A percentile compares a stretch with the other conserved stretches of the same genome.
Conservation (phyloP, 2,888 invertebrate species). For the Euplexia lucipara region DNA sequence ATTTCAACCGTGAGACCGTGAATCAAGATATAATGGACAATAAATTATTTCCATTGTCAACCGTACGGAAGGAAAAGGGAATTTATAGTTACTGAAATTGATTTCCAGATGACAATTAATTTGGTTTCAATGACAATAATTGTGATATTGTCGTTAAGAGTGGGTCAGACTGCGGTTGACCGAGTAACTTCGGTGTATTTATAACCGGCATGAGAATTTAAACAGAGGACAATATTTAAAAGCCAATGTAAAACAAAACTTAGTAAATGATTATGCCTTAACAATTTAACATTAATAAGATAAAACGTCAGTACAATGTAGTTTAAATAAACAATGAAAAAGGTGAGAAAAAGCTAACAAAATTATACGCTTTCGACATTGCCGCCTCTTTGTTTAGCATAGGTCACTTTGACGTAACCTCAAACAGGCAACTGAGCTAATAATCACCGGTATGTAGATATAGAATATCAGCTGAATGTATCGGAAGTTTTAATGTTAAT, state of each 20-base stretch:
- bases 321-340: slow-evolving; percentile 30
- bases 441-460: slow-evolving; percentile 31
- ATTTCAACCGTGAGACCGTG: slow-evolving; percentile 43
- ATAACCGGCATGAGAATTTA: neutral
- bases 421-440: slow-evolving; percentile 45
- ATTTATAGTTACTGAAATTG: slow-evolving; percentile 41
- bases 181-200: slow-evolving; percentile 1
- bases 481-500: slow-evolving; percentile 43
- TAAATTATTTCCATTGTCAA: slow-evolving; percentile 56
- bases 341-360: slow-evolving; percentile 42
- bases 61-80: slow-evolving; percentile 48
- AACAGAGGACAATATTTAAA: neutral
- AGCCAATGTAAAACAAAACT: no score
- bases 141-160: slow-evolving; percentile 25
- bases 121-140: slow-evolving; percentile 39
- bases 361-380: slow-evolving; percentile 42
- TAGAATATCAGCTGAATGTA: slow-evolving; percentile 24
- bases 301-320: slow-evolving; percentile 5
- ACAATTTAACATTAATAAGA: slow-evolving; percentile 3
- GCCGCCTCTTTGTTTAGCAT: slow-evolving; percentile 26
- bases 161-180: slow-evolving; percentile 11
- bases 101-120: slow-evolving; percentile 44
- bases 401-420: slow-evolving; percentile 63
- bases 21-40: slow-evolving; percentile 35
- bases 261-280: neutral